A percentile compares a stretch with the other conserved stretches of the same genome.
Evolutionary conservation across 1,140 invertebrate genomes (phyloP).

Genomic region (Schlechtendalia chinensis): DNA sequence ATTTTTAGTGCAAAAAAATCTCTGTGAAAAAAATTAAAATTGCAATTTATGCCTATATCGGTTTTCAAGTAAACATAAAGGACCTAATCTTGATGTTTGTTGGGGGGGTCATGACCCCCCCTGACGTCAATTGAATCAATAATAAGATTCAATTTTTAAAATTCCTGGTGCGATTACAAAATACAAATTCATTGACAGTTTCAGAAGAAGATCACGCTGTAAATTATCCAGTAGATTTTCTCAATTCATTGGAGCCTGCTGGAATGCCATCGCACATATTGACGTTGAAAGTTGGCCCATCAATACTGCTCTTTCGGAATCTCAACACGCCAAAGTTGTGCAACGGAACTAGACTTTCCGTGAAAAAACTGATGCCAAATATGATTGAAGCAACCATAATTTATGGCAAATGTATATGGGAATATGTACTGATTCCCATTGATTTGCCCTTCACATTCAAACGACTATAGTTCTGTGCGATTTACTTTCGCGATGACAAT

Average conservation of each 20-base stretch:
- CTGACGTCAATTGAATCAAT: conserved; percentile 52
- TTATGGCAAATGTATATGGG: conserved; percentile 55
- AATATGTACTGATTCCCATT: conserved; percentile 56
- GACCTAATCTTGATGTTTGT: too few species aligned
- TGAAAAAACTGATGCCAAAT: conserved; percentile 56
- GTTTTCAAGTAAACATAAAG: too few species aligned
- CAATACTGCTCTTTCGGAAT: conserved; percentile 57
- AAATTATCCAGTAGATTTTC: conserved; percentile 56
- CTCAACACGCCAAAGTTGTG: conserved; percentile 56
- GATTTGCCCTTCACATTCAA: neutral
- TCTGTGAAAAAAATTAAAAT: too few species aligned
- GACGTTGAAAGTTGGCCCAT: conserved; percentile 55
- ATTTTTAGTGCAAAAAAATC: too few species aligned
- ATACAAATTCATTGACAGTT: conserved; percentile 56
- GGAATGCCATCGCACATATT: conserved; percentile 53
- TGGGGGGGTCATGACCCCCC: too few species aligned
- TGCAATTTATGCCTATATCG: too few species aligned
- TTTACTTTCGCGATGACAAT: neutral
- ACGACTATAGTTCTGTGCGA: neutral
- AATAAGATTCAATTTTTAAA: conserved; percentile 51
- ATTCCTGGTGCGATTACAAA: conserved; percentile 50
- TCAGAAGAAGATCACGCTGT: conserved; percentile 54
- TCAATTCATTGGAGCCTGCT: too few species aligned
- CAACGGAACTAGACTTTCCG: conserved; percentile 57
- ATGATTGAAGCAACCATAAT: conserved; percentile 56